Evolutionary conservation across 2,797 vertebrate genomes (phyloP), one percentile per base, ranked within the genome.

Genomic region (Calcarius lapponicus): DNA sequence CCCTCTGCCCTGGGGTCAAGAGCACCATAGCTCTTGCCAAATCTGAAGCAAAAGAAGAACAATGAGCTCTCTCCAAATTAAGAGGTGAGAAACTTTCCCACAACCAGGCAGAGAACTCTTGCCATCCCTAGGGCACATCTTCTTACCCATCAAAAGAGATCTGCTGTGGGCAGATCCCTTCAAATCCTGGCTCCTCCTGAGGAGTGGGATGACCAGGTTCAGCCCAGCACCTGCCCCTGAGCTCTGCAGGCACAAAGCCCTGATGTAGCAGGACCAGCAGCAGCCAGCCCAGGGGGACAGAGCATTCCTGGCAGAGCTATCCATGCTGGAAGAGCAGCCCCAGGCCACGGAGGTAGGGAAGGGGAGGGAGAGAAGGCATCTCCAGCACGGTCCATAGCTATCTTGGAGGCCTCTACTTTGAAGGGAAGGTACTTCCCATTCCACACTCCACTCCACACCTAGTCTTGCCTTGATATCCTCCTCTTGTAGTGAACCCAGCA

Each of bases 291-390:
- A 6, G 11, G 2, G 25, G 5, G 6, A 36, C 9, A 32, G 26
- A 42, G 21, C 45, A 28, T 45, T 85, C 48, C 54, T 18, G 12
- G 20, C 0, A 2, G 7, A 70, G 18, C 15, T 29, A 40, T 32
- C 26, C 17, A 19, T 0, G 10, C 7, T 16, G 36, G 32, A 28
- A 31, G 14, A 18, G 9, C 32, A 87, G 26, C 12, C 24, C 13
- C 5, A 29, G 42, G 26, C 9, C 36, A 3, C 0, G 3, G 6
- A 6, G 6, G 8, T 11, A 40, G 9, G 20, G 15, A 38, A 48
- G 7, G 11, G 6, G 12, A 81, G 29, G 32, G 38, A 50, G 18
- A 13, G 29, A 58, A 65, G 42, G 58, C 10, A 58, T 17, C 11
- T 67, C 34, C 42, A 38, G 38, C 25, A n/a, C 0, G 0, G 54